phyloP scores from a whole-genome alignment of 2,113 vertebrate genomes.

The Scytalopus superciliaris region DNA sequence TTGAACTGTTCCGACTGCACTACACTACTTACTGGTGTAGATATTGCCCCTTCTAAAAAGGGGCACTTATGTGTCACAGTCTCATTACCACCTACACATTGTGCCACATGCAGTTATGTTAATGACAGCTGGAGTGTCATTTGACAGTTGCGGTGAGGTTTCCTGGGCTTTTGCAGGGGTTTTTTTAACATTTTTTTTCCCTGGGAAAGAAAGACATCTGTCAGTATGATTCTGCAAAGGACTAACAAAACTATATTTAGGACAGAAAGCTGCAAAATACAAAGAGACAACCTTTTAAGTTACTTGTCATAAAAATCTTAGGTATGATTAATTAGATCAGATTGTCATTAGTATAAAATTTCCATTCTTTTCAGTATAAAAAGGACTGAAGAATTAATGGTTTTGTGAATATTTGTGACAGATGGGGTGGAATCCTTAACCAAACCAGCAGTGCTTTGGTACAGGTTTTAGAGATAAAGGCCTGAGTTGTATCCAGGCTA shows the following conservation, averaged over 20 bases:
- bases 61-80: background rate
- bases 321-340: background rate
- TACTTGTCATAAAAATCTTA: background rate
- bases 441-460: background rate
- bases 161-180: background rate
- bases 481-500: background rate
- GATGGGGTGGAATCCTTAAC: background rate
- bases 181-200: background rate
- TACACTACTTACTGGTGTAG: background rate
- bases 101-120: background rate
- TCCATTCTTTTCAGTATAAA: background rate
- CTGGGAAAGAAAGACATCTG: background rate
- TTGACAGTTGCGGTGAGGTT: background rate
- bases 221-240: background rate
- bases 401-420: background rate
- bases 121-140: background rate
- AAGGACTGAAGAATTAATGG: background rate
- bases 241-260: background rate
- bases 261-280: background rate
- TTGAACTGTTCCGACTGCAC: background rate
- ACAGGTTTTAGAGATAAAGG: background rate
- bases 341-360: background rate
- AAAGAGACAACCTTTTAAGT: background rate
- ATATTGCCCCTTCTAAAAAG: background rate
- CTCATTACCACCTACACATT: background rate